Conservation (phyloP, 2,888 invertebrate species). For the Apamea anceps region DNA sequence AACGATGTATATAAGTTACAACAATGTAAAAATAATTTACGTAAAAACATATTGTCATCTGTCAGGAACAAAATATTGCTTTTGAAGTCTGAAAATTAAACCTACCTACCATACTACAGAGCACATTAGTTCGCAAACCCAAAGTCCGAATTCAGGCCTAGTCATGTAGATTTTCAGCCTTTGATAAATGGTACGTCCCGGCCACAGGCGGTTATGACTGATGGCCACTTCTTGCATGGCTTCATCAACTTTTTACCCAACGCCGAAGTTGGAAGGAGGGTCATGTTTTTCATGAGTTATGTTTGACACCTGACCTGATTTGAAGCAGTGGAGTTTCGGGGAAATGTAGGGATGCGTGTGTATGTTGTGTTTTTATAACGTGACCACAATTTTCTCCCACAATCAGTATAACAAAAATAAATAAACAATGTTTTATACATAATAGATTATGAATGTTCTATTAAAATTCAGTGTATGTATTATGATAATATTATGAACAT, state of each 20-base stretch:
- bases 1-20: background rate
- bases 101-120: too few species aligned
- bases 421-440: too few species aligned
- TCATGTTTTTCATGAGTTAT: conserved; percentile 54
- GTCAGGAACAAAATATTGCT: background rate
- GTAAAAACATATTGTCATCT: background rate
- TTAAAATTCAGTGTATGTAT: too few species aligned
- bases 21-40: background rate
- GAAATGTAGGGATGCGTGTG: background rate
- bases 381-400: too few species aligned
- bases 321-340: conserved; percentile 19
- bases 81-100: background rate
- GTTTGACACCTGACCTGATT: conserved; percentile 63
- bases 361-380: background rate
- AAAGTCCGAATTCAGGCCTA: conserved; percentile 57
- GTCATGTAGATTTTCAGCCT: conserved; percentile 67
- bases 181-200: conserved; percentile 78
- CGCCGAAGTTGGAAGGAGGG: conserved; percentile 41
- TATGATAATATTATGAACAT: too few species aligned
- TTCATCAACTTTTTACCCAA: conserved; percentile 72
- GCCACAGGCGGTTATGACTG: conserved; percentile 76
- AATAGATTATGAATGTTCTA: too few species aligned
- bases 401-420: too few species aligned
- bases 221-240: conserved; percentile 75
- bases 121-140: conserved; percentile 35